phyloP scores from a whole-genome alignment of 2,113 vertebrate species.

The Phasianus colchicus region DNA sequence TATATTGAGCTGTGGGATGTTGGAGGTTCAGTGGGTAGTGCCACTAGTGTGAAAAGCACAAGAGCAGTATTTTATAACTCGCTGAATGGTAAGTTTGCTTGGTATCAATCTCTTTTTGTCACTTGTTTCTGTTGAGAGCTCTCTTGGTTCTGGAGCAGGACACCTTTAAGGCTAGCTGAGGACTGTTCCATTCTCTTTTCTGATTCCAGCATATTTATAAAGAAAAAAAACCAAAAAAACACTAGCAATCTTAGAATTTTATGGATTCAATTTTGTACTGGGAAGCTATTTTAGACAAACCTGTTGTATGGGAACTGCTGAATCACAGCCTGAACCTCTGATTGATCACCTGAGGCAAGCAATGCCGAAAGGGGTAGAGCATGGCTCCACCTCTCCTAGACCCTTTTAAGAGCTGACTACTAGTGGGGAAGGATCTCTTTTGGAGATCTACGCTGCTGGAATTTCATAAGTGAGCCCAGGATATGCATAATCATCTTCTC shows the following conservation, averaged over 20 bases:
- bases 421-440: too few relatives aligned
- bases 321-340: too few relatives aligned
- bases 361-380: too few relatives aligned
- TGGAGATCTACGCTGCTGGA: too few relatives aligned
- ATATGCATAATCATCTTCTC: too few relatives aligned
- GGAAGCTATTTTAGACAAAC: background rate
- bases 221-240: background rate
- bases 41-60: conserved; percentile 94
- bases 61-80: conserved; percentile 97
- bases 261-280: background rate
- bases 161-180: background rate
- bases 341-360: too few relatives aligned
- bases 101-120: background rate
- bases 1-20: conserved; percentile 98
- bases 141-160: background rate
- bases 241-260: fast-evolving
- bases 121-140: background rate
- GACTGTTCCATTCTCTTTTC: background rate
- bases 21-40: conserved; percentile 94
- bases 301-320: background rate
- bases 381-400: too few relatives aligned
- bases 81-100: conserved; percentile 86
- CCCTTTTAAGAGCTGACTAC: too few relatives aligned
- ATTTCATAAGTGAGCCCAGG: too few relatives aligned
- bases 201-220: background rate